Percentiles rank a stretch among this genome's conserved stretches.
phyloP scores from a whole-genome alignment of 2,113 vertebrate species.

The Oreotrochilus melanogaster region DNA sequence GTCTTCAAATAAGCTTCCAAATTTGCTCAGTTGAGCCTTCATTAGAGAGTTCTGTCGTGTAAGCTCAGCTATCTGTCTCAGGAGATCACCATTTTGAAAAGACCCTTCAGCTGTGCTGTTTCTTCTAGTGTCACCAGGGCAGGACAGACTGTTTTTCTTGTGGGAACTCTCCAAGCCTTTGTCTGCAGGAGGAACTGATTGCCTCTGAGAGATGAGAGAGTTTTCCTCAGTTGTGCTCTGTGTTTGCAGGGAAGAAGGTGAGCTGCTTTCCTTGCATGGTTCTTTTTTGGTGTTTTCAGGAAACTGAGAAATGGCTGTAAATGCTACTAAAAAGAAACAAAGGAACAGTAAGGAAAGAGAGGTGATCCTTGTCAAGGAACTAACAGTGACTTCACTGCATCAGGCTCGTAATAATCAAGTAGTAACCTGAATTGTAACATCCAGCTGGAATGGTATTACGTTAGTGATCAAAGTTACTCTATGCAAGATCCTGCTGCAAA shows the following conservation, averaged over 20 bases:
- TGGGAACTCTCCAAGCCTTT: constrained; percentile 46
- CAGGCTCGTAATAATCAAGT: neutral
- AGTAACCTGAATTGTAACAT: neutral
- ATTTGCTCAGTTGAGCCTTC: constrained; percentile 80
- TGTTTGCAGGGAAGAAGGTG: neutral
- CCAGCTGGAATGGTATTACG: neutral
- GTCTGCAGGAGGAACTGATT: constrained; percentile 11
- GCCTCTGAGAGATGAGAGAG: constrained; percentile 38
- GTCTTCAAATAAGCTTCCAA: constrained; percentile 28
- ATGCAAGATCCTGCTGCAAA: neutral
- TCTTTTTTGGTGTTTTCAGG: constrained; percentile 52
- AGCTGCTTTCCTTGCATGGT: constrained; percentile 57
- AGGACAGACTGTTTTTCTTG: neutral
- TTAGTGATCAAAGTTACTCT: neutral
- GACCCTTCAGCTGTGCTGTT: neutral
- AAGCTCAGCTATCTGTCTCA: constrained; percentile 83
- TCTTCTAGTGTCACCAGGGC: neutral
- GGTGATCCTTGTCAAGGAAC: neutral
- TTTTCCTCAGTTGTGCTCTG: constrained; percentile 57
- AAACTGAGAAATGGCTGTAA: constrained; percentile 52
- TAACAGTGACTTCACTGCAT: neutral
- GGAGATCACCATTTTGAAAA: constrained; percentile 69
- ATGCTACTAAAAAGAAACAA: neutral
- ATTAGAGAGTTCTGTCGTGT: constrained; percentile 85
- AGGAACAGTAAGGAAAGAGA: neutral